Evolutionary conservation across 2,797 vertebrate species (phyloP).

Genomic region (Uromys caudimaculatus): DNA sequence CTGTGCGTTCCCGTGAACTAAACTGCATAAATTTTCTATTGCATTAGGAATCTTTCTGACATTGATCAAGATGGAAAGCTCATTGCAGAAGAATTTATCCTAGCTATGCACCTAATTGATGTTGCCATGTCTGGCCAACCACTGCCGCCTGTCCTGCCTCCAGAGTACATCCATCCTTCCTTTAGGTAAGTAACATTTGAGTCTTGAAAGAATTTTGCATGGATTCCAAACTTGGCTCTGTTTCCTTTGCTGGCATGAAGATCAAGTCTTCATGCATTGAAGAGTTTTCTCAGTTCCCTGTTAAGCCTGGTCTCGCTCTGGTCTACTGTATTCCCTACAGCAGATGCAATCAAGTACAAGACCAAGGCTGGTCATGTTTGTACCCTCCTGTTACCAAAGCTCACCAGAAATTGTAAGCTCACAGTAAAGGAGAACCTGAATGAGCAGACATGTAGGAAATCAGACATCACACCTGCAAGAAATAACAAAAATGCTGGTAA

Average conservation of each 20-base stretch:
- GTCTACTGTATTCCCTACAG: not conserved
- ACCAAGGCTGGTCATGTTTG: not conserved
- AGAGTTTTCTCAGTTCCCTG: not conserved
- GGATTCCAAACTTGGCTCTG: constrained; percentile 21
- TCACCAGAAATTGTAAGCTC: not conserved
- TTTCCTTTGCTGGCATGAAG: constrained; percentile 14
- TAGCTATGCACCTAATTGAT: constrained; percentile 99
- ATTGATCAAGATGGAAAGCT: constrained; percentile 99
- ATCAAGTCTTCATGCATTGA: not conserved
- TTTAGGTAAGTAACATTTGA: constrained; percentile 91
- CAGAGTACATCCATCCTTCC: constrained; percentile 96
- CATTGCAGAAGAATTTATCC: constrained; percentile 99
- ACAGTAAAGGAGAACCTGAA: not conserved
- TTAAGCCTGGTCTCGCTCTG: not conserved
- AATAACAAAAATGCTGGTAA: not conserved
- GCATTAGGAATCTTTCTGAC: constrained; percentile 95
- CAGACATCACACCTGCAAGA: not conserved
- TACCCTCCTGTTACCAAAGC: not conserved
- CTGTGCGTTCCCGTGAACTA: constrained; percentile 23
- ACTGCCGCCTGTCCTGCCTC: constrained; percentile 93
- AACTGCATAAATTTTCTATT: constrained; percentile 49
- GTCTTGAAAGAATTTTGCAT: not conserved
- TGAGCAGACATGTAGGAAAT: not conserved
- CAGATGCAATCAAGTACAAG: constrained; percentile 16
- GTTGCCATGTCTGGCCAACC: constrained; percentile 98